Evolutionary conservation across 92 coral and sea anemone genomes (phyloP).

Genomic region (Siderastrea siderea): DNA sequence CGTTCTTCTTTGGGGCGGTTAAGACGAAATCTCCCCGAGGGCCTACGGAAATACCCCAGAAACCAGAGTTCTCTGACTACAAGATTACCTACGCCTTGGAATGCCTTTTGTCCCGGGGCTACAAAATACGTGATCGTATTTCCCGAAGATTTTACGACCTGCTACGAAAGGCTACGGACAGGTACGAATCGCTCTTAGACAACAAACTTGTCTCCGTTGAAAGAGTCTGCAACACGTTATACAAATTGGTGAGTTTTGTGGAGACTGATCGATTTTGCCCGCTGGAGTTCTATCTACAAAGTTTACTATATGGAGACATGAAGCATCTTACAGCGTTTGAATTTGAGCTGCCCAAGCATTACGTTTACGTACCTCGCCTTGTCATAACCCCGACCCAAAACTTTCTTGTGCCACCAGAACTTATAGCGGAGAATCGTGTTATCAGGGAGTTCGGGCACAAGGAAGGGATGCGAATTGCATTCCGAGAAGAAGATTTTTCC

Average conservation of each 20-base stretch:
- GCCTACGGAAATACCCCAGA: slow-evolving; percentile 60
- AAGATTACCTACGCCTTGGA: slow-evolving; percentile 85
- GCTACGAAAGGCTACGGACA: slow-evolving; percentile 60
- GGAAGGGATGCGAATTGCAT: slow-evolving; percentile 87
- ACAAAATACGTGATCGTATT: slow-evolving; percentile 81
- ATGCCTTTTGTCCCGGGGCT: slow-evolving; percentile 89
- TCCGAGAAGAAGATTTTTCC: slow-evolving; percentile 96
- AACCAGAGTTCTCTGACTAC: slow-evolving; percentile 65
- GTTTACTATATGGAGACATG: slow-evolving; percentile 69
- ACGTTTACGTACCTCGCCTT: slow-evolving; percentile 88
- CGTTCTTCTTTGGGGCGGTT: slow-evolving; percentile 69
- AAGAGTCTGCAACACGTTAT: slow-evolving; percentile 70
- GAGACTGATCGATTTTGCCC: slow-evolving; percentile 77
- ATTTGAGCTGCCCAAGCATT: slow-evolving; percentile 86
- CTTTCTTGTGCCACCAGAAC: slow-evolving; percentile 86
- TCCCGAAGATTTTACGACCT: slow-evolving; percentile 74
- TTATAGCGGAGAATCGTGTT: slow-evolving; percentile 94
- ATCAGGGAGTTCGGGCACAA: slow-evolving; percentile 86
- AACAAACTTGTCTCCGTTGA: slow-evolving; percentile 3
- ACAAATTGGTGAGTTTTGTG: slow-evolving; percentile 65
- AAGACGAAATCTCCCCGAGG: slow-evolving; percentile 60
- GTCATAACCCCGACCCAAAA: slow-evolving; percentile 94
- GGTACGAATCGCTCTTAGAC: slow-evolving; percentile 12
- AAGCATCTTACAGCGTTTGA: slow-evolving; percentile 66
- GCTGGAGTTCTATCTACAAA: slow-evolving; percentile 66